Evolutionary conservation across 2,888 invertebrate species (phyloP).

Genomic region (Tenodera sinensis): DNA sequence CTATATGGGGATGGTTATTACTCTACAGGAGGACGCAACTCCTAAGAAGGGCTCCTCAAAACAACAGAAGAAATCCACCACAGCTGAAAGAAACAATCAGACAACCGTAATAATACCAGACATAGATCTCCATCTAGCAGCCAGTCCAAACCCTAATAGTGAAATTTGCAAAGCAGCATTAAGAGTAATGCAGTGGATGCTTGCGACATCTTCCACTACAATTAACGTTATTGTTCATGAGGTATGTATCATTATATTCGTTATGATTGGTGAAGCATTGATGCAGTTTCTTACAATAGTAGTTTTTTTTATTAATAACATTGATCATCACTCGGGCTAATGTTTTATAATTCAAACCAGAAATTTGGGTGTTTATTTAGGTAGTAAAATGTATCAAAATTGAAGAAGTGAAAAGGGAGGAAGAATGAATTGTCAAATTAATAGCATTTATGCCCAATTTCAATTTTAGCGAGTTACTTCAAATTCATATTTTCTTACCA

Average conservation of each 20-base stretch:
- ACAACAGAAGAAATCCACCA: background rate
- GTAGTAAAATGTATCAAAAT: no score
- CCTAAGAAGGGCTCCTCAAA: background rate
- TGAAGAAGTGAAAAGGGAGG: no score
- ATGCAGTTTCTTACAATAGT: no score
- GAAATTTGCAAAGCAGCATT: conserved; percentile 28
- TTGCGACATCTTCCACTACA: conserved; percentile 23
- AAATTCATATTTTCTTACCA: no score
- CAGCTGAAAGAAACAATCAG: background rate
- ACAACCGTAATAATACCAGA: background rate
- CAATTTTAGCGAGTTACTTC: no score
- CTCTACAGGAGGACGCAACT: background rate
- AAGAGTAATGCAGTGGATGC: conserved; percentile 23
- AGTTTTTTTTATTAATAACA: no score
- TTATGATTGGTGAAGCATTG: background rate
- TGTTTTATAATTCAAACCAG: no score
- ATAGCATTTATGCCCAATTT: no score
- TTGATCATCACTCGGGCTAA: no score
- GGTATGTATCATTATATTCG: conserved; percentile 8
- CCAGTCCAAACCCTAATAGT: conserved; percentile 22
- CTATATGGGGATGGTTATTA: background rate
- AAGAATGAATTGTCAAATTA: no score
- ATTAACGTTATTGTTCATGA: conserved; percentile 26
- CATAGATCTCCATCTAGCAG: background rate
- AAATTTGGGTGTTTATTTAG: no score